phyloP scores from a whole-genome alignment of 1,140 invertebrate genomes.

The Drosophila sulfurigaster region DNA sequence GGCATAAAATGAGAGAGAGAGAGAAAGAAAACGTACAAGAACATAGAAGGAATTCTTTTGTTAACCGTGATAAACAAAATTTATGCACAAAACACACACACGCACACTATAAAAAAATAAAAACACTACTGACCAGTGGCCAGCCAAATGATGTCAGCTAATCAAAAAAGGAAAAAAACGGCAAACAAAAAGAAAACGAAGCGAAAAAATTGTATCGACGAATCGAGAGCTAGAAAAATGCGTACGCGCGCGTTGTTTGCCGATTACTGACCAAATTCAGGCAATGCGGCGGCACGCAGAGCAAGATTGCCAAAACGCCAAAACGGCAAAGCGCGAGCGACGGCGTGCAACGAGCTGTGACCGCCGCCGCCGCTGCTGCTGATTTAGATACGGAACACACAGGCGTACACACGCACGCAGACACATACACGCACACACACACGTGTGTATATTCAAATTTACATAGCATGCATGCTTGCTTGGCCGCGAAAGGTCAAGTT shows the following conservation, averaged over 20 bases:
- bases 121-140: conserved; percentile 24
- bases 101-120: conserved; percentile 8
- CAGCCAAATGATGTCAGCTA: conserved; percentile 52
- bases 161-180: conserved; percentile 8
- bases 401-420: neutral
- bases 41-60: conserved; percentile 33
- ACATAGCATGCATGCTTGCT: conserved; percentile 1
- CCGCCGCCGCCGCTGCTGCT: conserved; percentile 10
- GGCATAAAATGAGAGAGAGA: conserved; percentile 1
- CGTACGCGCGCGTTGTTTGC: conserved; percentile 75
- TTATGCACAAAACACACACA: conserved; percentile 20
- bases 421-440: neutral
- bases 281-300: conserved; percentile 40
- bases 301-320: conserved; percentile 68
- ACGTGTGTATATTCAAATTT: neutral
- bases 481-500: conserved; percentile 56
- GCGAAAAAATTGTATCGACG: conserved; percentile 25
- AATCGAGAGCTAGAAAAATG: conserved; percentile 58
- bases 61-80: conserved; percentile 50
- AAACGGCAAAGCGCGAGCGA: conserved; percentile 46
- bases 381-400: conserved; percentile 34
- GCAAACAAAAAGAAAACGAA: conserved; percentile 43
- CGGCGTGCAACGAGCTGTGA: conserved; percentile 66
- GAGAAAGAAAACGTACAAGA: conserved; percentile 13
- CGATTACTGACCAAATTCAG: conserved; percentile 68